Evolutionary conservation across 1,140 invertebrate genomes (phyloP).

Genomic region (Andricus grossulariae): DNA sequence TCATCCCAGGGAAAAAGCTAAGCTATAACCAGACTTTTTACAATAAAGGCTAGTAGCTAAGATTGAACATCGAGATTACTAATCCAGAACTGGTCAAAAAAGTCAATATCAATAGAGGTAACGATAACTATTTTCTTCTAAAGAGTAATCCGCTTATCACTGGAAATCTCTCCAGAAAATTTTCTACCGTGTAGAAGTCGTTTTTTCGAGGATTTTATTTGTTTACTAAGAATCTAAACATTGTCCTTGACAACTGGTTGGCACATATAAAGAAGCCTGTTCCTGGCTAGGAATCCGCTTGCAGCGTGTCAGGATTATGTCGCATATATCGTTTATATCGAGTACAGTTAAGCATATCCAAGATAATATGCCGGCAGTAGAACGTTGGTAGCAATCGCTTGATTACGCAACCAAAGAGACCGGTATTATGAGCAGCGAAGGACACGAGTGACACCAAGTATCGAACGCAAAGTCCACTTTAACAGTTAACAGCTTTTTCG

Average conservation of each 20-base stretch:
- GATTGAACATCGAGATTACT: too few species aligned
- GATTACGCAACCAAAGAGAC: conserved; percentile 70
- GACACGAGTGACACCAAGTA: conserved; percentile 66
- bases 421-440: conserved; percentile 70
- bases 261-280: neutral
- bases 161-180: too few species aligned
- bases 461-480: conserved; percentile 61
- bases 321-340: conserved; percentile 54
- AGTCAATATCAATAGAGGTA: too few species aligned
- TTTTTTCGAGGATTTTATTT: too few species aligned
- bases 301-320: neutral
- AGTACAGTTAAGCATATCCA: conserved; percentile 46
- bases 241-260: neutral
- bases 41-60: too few species aligned
- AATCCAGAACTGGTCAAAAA: too few species aligned
- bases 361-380: conserved; percentile 51
- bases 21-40: too few species aligned
- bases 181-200: too few species aligned
- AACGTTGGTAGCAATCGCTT: conserved; percentile 64
- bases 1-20: too few species aligned
- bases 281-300: neutral
- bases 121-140: too few species aligned
- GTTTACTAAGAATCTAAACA: neutral
- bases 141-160: too few species aligned
- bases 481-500: conserved; percentile 21